Base-by-base conservation (phyloP, 2,888 invertebrate species). In the Scaptomyza cyrtandrae region DNA sequence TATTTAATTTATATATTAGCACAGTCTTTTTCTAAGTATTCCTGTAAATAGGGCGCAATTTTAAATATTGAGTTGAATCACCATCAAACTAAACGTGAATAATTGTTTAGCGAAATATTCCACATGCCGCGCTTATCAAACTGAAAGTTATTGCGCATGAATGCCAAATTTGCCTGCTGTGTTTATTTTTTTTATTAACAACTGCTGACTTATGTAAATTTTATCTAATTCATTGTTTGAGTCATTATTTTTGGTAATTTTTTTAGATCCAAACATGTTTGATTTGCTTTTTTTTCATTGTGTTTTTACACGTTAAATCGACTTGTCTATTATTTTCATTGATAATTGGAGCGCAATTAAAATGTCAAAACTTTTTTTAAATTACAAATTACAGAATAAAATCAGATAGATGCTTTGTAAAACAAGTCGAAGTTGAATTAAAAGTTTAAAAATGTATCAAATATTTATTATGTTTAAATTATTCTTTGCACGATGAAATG, bases 1-100 rank as follows among this genome's bases (percentile, higher is more conserved):
- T 73, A 16, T 71, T 66, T 66, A n/a, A 5, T 2, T 29, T 33
- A 24, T 27, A n/a, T 9, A 71, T 73, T 73, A 71, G 24, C 76
- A 49, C n/a, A 6, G 27, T 29, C 7, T 45, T 58, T 14, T 41
- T 24, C 45, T 9, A 9, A 39, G 24, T 24, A 24, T 24, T 24
- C 29, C 56, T 54, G 55, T 44, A 55, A 71, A 75, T 75, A 59
- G 49, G n/a, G 10, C 46, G 14, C 13, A 58, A 57, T 16, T 29
- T 35, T 9, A 56, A 68, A 19, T 44, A 50, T 41, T 19, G 13
- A 11, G 14, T 43, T 63, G 63, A 73, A 13, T 76, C 64, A 76
- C 35, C n/a, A 52, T 27, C 19, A 37, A 58, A 35, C 14, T 45
- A 13, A 24, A 37, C n/a, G 48, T n/a, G 19, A 49, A 55, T 41